Base-by-base conservation (phyloP, 2,113 vertebrate species). In the Chamaea fasciata region DNA sequence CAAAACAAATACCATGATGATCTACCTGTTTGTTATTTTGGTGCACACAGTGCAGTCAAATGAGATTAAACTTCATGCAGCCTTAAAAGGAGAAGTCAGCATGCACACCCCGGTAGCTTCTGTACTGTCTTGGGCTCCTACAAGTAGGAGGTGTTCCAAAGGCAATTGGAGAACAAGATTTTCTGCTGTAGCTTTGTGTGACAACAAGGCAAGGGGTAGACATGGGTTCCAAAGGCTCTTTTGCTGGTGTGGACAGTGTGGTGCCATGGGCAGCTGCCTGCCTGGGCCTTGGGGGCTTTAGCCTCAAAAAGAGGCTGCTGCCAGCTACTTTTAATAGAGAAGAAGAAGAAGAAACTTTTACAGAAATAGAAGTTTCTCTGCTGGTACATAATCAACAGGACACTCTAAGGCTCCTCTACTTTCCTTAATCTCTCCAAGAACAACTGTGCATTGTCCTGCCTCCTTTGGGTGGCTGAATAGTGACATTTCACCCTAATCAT, bases 1-100 rank as follows among this genome's bases (percentile, higher is more conserved):
- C 67, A 47, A 94, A 95, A 91, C 70, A 93, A 91, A 74, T 37
- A 59, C 15, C 59, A 11, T 2, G 20, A 22, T 89, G 82, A 87
- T 65, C 70, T 76, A 85, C 87, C 55, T 96, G 86, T 78, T 90
- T 85, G 46, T 59, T 91, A n/a, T 78, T 84, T 67, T 85, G 50
- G n/a, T 59, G n/a, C 39, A 46, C 24, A 27, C 33, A 84, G 1
- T 52, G 15, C 7, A 4, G 17, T 59, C 63, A 76, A 80, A 65
- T 59, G 37, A n/a, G 46, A 76, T 83, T 64, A 62, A 87, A 42
- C 62, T 85, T 93, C 23, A 67, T 20, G 13, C 55, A 83, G 3
- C 76, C 33, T 81, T 89, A 55, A 79, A 93, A 83, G 59, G 47
- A 81, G 60, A 67, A 35, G 37, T 42, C 47, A 56, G 37, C 2